Evolutionary conservation across 2,888 invertebrate genomes (phyloP).

Genomic region (Pteria penguin): DNA sequence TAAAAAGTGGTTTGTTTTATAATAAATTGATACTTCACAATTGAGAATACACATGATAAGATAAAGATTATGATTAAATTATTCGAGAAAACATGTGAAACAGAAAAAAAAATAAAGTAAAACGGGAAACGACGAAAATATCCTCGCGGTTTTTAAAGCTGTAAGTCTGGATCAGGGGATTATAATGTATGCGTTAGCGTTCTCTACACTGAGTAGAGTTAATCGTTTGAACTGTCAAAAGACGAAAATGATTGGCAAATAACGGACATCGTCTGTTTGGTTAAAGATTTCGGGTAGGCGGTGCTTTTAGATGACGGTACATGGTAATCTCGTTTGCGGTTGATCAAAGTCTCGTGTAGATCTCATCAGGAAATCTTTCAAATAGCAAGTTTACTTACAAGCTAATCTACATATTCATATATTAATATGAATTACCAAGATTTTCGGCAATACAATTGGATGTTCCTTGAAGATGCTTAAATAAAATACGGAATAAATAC

Average conservation of each 20-base stretch:
- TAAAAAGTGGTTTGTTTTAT: no score
- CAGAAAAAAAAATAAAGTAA: background rate
- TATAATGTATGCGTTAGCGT: constrained; percentile 29
- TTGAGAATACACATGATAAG: background rate
- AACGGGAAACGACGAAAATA: no score
- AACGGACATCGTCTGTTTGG: constrained; percentile 20
- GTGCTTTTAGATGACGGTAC: background rate
- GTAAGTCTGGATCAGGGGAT: no score
- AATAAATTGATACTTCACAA: no score
- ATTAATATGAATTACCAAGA: background rate
- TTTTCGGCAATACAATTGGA: background rate
- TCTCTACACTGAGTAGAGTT: constrained; percentile 18
- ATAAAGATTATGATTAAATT: background rate
- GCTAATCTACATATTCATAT: background rate
- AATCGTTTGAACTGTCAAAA: constrained; percentile 30
- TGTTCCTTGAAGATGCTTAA: constrained; percentile 4
- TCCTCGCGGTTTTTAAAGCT: no score
- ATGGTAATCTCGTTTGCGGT: constrained; percentile 18
- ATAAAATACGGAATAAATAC: constrained; percentile 13
- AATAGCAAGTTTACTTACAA: background rate
- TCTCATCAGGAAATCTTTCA: background rate
- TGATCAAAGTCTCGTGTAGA: constrained; percentile 24
- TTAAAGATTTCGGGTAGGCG: constrained; percentile 40
- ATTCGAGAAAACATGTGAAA: background rate
- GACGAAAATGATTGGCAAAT: constrained; percentile 37